Evolutionary conservation across 2,888 invertebrate genomes (phyloP).

Genomic region (Spisula subtruncata): DNA sequence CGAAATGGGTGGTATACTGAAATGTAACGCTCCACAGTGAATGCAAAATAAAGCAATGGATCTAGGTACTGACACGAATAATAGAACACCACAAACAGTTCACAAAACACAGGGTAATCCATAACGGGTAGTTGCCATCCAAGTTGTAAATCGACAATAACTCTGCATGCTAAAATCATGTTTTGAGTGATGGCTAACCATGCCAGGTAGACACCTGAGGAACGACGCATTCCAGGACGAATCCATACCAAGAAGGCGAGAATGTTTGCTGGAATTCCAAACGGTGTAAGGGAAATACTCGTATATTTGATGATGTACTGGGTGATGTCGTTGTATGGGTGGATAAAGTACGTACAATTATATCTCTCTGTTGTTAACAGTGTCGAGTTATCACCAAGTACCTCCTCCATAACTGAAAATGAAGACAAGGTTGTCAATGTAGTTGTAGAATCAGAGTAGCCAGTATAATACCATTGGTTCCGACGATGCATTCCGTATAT

Average conservation of each 20-base stretch:
- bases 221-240: slow-evolving; percentile 79
- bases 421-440: too few relatives aligned
- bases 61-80: slow-evolving; percentile 84
- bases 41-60: slow-evolving; percentile 85
- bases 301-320: slow-evolving; percentile 41
- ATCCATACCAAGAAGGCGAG: slow-evolving; percentile 86
- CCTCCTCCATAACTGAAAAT: not conserved
- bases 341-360: not conserved
- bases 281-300: slow-evolving; percentile 76
- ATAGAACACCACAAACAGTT: slow-evolving; percentile 83
- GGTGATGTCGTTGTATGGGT: not conserved
- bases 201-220: slow-evolving; percentile 77
- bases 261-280: slow-evolving; percentile 86
- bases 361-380: not conserved
- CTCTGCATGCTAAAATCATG: slow-evolving; percentile 33
- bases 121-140: slow-evolving; percentile 54
- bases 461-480: too few relatives aligned
- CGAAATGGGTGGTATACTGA: slow-evolving; percentile 86
- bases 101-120: slow-evolving; percentile 81
- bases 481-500: too few relatives aligned
- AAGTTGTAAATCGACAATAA: not conserved
- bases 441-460: too few relatives aligned
- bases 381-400: not conserved
- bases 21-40: slow-evolving; percentile 86
- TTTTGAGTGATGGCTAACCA: slow-evolving; percentile 85